Percentiles rank a stretch among this genome's conserved stretches.
phyloP scores from a whole-genome alignment of 2,113 vertebrate species.

The Chaetura pelagica region DNA sequence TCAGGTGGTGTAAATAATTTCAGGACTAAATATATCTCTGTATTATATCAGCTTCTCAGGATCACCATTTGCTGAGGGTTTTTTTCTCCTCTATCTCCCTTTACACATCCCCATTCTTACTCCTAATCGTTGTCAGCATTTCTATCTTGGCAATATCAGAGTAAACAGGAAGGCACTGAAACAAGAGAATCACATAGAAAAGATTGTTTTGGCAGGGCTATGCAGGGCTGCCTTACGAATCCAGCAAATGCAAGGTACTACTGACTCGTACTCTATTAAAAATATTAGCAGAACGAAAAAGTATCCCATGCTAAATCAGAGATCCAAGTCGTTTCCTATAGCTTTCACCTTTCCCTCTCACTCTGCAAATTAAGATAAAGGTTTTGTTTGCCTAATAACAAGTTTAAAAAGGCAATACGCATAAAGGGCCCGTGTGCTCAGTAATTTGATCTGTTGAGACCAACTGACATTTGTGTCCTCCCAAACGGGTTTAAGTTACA shows the following conservation, averaged over 20 bases:
- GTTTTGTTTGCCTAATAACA: background rate
- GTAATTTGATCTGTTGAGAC: background rate
- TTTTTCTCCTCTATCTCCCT: background rate
- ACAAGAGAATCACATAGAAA: slow-evolving; percentile 20
- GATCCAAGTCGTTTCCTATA: background rate
- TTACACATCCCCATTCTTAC: background rate
- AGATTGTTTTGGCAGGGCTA: slow-evolving; percentile 29
- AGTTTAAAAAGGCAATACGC: background rate
- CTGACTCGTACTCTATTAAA: slow-evolving; percentile 9
- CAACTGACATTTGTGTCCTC: background rate
- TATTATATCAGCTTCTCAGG: background rate
- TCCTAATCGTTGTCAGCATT: background rate
- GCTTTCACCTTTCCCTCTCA: background rate
- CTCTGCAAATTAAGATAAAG: background rate
- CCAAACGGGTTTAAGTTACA: background rate
- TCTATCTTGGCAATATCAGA: slow-evolving; percentile 3
- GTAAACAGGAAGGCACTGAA: slow-evolving; percentile 27
- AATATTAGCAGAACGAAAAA: background rate
- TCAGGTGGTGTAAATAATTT: background rate
- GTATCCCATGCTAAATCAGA: background rate
- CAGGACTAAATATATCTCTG: background rate
- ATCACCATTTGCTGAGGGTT: background rate
- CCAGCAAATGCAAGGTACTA: background rate
- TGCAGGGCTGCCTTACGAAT: background rate
- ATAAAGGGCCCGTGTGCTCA: background rate